Conservation (phyloP, 2,888 invertebrate genomes). For the Bugula neritina region DNA sequence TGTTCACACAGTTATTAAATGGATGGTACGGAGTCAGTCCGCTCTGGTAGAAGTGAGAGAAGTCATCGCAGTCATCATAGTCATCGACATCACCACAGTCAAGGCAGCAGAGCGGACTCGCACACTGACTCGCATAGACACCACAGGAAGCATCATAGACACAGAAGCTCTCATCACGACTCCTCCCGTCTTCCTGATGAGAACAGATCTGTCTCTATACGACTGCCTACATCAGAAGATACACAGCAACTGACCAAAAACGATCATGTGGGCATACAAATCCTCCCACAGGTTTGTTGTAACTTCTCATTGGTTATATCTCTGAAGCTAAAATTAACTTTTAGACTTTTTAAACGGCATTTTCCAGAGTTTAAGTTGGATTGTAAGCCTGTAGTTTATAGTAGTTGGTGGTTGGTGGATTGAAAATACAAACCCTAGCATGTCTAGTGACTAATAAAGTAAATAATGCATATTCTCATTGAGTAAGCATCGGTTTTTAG, state of each 20-base stretch:
- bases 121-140: slow-evolving; percentile 6
- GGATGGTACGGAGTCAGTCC: slow-evolving; percentile 83
- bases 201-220: slow-evolving; percentile 7
- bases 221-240: slow-evolving; percentile 11
- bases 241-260: slow-evolving; percentile 24
- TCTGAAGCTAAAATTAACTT: too few relatives aligned
- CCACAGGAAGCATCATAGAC: slow-evolving; percentile 24
- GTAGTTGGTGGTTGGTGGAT: too few relatives aligned
- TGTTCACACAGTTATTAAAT: too few relatives aligned
- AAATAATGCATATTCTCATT: too few relatives aligned
- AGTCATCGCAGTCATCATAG: slow-evolving; percentile 65
- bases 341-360: too few relatives aligned
- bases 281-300: slow-evolving; percentile 63
- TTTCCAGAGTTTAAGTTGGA: too few relatives aligned
- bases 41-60: slow-evolving; percentile 72
- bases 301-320: too few relatives aligned
- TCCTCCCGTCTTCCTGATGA: slow-evolving; percentile 35
- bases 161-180: slow-evolving; percentile 30
- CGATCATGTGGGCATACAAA: slow-evolving; percentile 80
- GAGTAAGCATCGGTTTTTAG: too few relatives aligned
- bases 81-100: slow-evolving; percentile 32
- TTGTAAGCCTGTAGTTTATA: too few relatives aligned
- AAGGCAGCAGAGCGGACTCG: background rate
- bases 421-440: too few relatives aligned
- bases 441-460: too few relatives aligned